Evolutionary conservation across 2,113 vertebrate species (phyloP).

Genomic region (Notiomystis cincta): DNA sequence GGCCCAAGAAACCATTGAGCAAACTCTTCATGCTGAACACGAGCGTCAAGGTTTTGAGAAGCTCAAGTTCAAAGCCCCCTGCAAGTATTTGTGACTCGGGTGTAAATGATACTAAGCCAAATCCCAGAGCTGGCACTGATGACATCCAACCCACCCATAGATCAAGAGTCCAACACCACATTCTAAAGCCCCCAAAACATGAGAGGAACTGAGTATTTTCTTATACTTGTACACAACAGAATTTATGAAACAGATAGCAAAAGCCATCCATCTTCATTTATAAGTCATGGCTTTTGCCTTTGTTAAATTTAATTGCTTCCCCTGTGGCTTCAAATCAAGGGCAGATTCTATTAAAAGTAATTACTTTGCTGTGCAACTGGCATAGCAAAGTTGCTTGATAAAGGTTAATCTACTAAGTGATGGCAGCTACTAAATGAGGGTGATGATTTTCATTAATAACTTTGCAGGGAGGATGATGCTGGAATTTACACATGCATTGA

Average conservation of each 20-base stretch:
- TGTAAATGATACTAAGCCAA: neutral
- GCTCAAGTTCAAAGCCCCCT: neutral
- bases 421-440: slow-evolving; percentile 45
- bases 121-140: neutral
- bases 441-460: slow-evolving; percentile 50
- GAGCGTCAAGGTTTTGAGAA: neutral
- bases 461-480: neutral
- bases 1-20: neutral
- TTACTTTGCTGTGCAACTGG: slow-evolving; percentile 50
- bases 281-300: slow-evolving; percentile 54
- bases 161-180: neutral
- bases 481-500: neutral
- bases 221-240: neutral
- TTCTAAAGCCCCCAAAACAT: neutral
- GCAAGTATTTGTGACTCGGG: neutral
- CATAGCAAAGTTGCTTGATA: slow-evolving; percentile 50
- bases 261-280: slow-evolving; percentile 55
- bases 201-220: neutral
- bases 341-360: slow-evolving; percentile 58
- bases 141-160: neutral
- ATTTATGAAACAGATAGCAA: slow-evolving; percentile 30
- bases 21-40: neutral
- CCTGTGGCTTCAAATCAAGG: slow-evolving; percentile 54
- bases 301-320: slow-evolving; percentile 61
- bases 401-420: slow-evolving; percentile 62